Conservation (phyloP, 2,113 vertebrate species). For the Hemicordylus capensis region DNA sequence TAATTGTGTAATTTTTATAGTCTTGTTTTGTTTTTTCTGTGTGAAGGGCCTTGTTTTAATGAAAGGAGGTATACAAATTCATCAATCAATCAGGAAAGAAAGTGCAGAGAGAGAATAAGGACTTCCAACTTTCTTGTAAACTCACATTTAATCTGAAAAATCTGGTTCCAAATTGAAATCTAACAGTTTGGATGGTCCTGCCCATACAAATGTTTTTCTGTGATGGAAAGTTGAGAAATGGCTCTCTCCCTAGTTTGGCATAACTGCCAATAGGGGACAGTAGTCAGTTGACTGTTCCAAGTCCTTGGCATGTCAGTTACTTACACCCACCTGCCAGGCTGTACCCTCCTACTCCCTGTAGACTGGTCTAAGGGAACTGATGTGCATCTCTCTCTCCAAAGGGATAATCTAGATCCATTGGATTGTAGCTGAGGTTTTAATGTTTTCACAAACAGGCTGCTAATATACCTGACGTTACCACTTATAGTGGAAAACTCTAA, state of each 20-base stretch:
- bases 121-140: background rate
- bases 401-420: fast-evolving
- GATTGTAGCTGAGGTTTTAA: background rate
- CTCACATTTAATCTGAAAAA: background rate
- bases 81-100: background rate
- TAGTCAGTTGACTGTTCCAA: background rate
- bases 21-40: no score
- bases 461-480: background rate
- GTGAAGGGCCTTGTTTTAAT: no score
- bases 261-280: background rate
- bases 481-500: background rate
- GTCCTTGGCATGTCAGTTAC: background rate
- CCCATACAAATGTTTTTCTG: background rate
- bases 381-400: background rate
- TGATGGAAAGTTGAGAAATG: background rate
- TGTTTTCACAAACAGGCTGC: background rate
- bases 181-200: background rate
- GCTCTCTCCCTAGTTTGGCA: background rate
- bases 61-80: no score
- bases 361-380: background rate
- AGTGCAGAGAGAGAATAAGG: background rate
- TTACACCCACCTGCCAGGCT: background rate
- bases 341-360: background rate
- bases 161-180: background rate
- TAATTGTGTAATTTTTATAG: no score